Evolutionary conservation across 1,140 invertebrate genomes (phyloP), one percentile per base, ranked within the genome.

Genomic region (Camponotus pennsylvanicus): DNA sequence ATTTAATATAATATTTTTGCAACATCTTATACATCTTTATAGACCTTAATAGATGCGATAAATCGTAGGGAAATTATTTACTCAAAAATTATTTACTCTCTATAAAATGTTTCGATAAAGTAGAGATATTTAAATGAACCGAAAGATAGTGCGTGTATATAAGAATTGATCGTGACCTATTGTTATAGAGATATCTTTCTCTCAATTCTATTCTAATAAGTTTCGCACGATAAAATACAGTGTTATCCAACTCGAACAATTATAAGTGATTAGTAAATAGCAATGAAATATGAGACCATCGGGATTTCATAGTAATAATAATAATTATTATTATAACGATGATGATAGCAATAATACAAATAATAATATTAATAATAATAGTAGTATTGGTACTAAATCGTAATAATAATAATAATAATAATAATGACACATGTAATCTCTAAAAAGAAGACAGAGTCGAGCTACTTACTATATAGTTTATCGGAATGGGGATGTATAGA

Each of bases 261-360:
- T 11, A 70, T 5, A 6, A 55, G 55, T 18, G 37, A n/a, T 64
- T 15, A 4, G 27, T 42, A 82, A 42, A 76, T 76, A 66, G 55
- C n/a, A 63, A 67, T 27, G 75, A 18, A 59, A 15, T 63, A 52
- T 52, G 75, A 85, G 27, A 32, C 34, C 49, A 59, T 45, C 73
- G 2, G 27, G 21, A n/a, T 55, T 76, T 88, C 85, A 92, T 90
- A 93, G 91, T 93, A 94, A 94, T 93, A 94, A 92, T 93, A 94
- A 94, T 94, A 91, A 94, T 94, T 94, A 94, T 93, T 93, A 94
- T 94, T 93, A 92, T 94, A 94, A 94, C 93, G 93, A 94, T 94
- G 92, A 92, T 92, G 93, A 93, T 94, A 94, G 89, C 91, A 94
- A 94, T 94, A 94, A 93, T 94, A 95, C 93, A 94, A 94, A 94